Evolutionary conservation across 2,797 vertebrate genomes (phyloP).

Genomic region (Emys orbicularis): DNA sequence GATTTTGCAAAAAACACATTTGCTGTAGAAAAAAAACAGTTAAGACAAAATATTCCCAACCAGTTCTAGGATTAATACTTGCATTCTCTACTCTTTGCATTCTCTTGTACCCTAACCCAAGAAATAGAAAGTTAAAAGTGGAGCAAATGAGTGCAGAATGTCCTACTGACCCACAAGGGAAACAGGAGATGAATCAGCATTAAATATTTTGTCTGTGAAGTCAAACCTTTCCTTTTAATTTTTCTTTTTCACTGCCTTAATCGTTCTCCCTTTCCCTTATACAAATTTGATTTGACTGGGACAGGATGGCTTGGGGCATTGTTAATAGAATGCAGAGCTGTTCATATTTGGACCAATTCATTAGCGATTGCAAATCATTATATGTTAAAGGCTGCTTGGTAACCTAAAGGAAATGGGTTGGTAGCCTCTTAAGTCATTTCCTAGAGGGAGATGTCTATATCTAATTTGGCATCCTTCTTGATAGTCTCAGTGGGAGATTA

Average conservation of each 20-base stretch:
- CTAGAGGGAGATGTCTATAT: not conserved
- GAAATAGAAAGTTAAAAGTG: not conserved
- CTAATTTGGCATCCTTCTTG: conserved; percentile 22
- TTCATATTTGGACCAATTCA: not conserved
- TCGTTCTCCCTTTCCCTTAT: not conserved
- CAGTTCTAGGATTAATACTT: not conserved
- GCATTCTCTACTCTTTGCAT: not conserved
- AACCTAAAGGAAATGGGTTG: not conserved
- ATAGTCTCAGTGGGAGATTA: not conserved
- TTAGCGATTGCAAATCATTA: conserved; percentile 20
- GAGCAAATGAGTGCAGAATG: not conserved
- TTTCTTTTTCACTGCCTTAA: not conserved
- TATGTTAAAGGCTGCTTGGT: conserved; percentile 32
- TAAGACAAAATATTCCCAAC: not conserved
- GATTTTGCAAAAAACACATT: not conserved
- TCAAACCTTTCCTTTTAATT: not conserved
- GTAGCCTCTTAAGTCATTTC: conserved; percentile 38
- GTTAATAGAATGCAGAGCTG: conserved; percentile 9
- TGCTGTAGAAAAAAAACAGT: not conserved
- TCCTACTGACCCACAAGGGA: not conserved
- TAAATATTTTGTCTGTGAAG: not conserved
- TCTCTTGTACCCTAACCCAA: not conserved
- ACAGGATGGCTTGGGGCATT: not conserved
- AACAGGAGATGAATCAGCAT: not conserved
- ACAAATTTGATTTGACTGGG: not conserved